Evolutionary conservation across 1,140 invertebrate species (phyloP).

Genomic region (Nomia melanderi): DNA sequence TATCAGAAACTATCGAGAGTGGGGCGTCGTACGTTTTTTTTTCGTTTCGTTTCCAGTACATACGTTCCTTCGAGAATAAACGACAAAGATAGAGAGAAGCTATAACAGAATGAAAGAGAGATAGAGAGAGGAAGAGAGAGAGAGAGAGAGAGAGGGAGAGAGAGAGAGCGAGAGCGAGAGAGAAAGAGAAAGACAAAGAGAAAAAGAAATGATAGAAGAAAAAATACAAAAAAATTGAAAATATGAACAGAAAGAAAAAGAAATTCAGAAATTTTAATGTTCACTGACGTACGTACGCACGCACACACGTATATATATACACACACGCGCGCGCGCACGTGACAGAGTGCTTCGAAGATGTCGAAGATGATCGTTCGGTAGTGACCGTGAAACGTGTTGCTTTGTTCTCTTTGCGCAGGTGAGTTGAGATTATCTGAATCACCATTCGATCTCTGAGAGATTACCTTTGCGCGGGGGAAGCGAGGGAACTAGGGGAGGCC

Average conservation of each 20-base stretch:
- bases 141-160: not conserved
- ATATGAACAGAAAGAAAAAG: not conserved
- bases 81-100: too few relatives aligned
- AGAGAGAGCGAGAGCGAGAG: not conserved
- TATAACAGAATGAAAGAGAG: not conserved
- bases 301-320: not conserved
- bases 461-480: constrained; percentile 81
- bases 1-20: constrained; percentile 48
- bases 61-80: constrained; percentile 13
- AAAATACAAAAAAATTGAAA: constrained; percentile 42
- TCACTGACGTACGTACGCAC: constrained; percentile 57
- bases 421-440: constrained; percentile 81
- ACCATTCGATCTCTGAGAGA: constrained; percentile 78
- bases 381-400: constrained; percentile 72
- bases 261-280: constrained; percentile 7
- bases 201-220: constrained; percentile 33
- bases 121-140: not conserved
- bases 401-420: constrained; percentile 80
- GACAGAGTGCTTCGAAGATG: constrained; percentile 78
- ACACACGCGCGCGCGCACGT: constrained; percentile 50
- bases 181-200: constrained; percentile 27
- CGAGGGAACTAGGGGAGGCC: constrained; percentile 79
- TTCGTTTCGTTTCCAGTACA: not conserved
- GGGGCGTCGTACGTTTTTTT: constrained; percentile 61
- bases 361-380: constrained; percentile 72